A percentile compares a stretch with the other conserved stretches of the same genome.
phyloP scores from a whole-genome alignment of 92 coral and sea anemone genomes.

The Siderastrea radians region DNA sequence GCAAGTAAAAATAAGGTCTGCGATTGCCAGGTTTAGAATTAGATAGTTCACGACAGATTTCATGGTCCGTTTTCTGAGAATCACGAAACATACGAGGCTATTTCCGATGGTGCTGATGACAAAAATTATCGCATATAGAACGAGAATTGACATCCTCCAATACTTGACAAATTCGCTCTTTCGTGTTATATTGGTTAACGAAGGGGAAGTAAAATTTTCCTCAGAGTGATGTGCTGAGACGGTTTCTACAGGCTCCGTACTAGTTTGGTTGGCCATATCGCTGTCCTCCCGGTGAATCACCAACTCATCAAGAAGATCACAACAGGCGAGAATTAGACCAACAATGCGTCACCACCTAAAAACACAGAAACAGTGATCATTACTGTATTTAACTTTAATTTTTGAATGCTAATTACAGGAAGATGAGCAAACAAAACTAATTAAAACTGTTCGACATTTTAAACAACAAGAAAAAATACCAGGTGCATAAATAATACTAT shows the following conservation, averaged over 20 bases:
- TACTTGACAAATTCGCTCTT: slow-evolving; percentile 9
- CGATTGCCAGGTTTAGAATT: slow-evolving; percentile 79
- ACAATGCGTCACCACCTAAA: not conserved
- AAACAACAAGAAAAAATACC: not conserved
- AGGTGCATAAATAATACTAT: not conserved
- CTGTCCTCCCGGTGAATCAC: not conserved
- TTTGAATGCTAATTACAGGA: not conserved
- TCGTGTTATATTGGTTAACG: not conserved
- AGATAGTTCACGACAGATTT: slow-evolving; percentile 83
- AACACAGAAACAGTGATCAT: not conserved
- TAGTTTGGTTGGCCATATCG: not conserved
- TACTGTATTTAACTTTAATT: not conserved
- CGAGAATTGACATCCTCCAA: slow-evolving; percentile 15
- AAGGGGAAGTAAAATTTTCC: not conserved
- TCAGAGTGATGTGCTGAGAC: not conserved
- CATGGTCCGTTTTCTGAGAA: slow-evolving; percentile 68
- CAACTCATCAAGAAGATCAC: not conserved
- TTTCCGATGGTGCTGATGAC: slow-evolving; percentile 73
- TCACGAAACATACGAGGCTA: slow-evolving; percentile 71
- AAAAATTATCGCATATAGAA: slow-evolving; percentile 62
- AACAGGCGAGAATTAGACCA: too few species aligned
- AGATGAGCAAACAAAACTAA: not conserved
- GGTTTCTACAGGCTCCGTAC: not conserved
- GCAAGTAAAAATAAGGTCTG: slow-evolving; percentile 76
- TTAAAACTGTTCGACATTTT: not conserved